Percentiles rank a stretch among this genome's conserved stretches.
phyloP scores from a whole-genome alignment of 2,888 invertebrate species.

The Zootermopsis nevadensis region DNA sequence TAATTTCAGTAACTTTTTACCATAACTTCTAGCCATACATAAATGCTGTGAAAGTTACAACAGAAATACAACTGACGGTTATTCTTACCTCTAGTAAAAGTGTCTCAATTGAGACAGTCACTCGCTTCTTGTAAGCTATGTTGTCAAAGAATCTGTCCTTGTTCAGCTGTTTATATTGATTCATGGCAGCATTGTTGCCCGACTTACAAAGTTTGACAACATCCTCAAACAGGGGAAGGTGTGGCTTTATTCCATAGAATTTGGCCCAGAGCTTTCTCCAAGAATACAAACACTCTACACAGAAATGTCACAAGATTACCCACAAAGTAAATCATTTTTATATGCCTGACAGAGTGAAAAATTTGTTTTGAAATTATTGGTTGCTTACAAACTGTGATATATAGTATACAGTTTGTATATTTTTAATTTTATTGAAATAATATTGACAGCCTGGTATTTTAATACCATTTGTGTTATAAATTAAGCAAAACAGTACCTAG shows the following conservation, averaged over 20 bases:
- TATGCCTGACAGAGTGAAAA: no score
- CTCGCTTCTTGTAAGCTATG: conserved; percentile 61
- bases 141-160: conserved; percentile 61
- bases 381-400: no score
- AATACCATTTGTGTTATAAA: no score
- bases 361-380: no score
- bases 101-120: conserved; percentile 63
- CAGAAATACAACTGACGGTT: not conserved
- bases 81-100: conserved; percentile 66
- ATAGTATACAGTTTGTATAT: no score
- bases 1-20: no score
- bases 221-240: conserved; percentile 59
- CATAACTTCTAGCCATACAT: no score
- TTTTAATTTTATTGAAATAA: no score
- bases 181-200: conserved; percentile 45
- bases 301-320: not conserved
- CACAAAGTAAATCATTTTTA: no score
- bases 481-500: no score
- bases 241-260: conserved; percentile 59
- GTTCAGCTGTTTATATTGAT: conserved; percentile 29
- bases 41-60: no score
- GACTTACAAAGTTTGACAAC: conserved; percentile 43
- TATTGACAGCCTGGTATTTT: no score
- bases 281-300: conserved; percentile 15
- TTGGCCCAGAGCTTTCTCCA: conserved; percentile 59